Evolutionary conservation across 92 coral and sea anemone genomes (phyloP), one percentile per base, ranked within the genome.

Genomic region (Montipora capitata): DNA sequence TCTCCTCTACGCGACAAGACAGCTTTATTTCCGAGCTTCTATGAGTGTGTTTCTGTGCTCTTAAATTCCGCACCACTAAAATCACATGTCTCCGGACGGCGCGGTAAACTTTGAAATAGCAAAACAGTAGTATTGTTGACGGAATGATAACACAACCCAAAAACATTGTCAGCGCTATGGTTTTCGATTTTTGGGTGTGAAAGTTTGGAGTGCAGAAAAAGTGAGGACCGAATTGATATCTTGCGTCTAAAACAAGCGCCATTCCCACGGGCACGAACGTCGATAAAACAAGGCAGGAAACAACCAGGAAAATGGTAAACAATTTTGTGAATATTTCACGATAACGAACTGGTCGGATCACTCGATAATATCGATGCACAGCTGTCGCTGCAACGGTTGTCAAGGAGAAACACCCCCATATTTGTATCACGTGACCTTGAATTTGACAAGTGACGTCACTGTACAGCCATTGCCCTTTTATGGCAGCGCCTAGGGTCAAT

Each of bases 41-140:
- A 1, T 63, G 66, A 27, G 4, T 13, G 2, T 10, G 17, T 14
- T 40, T 4, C 13, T 58, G 45, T 59, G 15, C n/a, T 35, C 57
- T 54, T 41, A 92, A 35, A 56, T 70, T 70, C 7, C 90, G 95
- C 4, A 80, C 85, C 7, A 92, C 93, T 40, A 79, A 35, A 7
- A 72, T 54, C 0, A 76, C 79, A 18, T 92, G 95, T 12, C 89
- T 61, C 10, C 84, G 87, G 12, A 92, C 95, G 9, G 76, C 51
- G 42, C 91, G 88, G 61, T 83, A 88, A 1, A 92, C 92, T 77
- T 92, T 92, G 71, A 79, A 92, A 41, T 92, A 92, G 35, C 93
- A 92, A 13, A 89, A 35, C 5, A 83, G 68, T 9, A 92, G 78
- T 5, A 70, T 77, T 6, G 65, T 1, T 82, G 88, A 78, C 11